A percentile compares a stretch with the other conserved stretches of the same genome.
Evolutionary conservation across 2,888 invertebrate genomes (phyloP).

Genomic region (Harmothoe impar): DNA sequence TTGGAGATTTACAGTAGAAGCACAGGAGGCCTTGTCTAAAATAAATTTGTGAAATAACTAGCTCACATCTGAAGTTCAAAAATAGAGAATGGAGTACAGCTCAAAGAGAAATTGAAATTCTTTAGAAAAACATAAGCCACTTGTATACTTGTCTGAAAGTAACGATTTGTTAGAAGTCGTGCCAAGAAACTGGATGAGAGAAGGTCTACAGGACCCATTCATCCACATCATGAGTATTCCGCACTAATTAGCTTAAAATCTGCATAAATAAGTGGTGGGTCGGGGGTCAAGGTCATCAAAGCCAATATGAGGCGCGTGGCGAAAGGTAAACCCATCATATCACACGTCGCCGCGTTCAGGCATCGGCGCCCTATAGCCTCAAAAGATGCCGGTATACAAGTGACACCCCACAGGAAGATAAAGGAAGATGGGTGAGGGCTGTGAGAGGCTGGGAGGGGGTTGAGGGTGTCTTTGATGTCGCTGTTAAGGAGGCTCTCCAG

Average conservation of each 20-base stretch:
- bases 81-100: too few relatives aligned
- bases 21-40: too few relatives aligned
- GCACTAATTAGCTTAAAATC: conserved; percentile 37
- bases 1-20: too few relatives aligned
- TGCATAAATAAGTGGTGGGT: background rate
- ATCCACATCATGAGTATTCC: background rate
- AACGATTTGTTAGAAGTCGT: background rate
- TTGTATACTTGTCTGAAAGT: background rate
- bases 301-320: conserved; percentile 49
- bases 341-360: background rate
- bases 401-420: background rate
- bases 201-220: background rate
- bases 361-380: background rate
- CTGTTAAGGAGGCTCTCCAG: background rate
- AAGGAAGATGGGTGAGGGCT: background rate
- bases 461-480: background rate
- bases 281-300: conserved; percentile 44
- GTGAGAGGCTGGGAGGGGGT: background rate
- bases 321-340: conserved; percentile 30
- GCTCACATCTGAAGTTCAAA: too few relatives aligned
- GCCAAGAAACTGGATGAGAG: background rate
- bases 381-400: background rate
- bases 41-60: too few relatives aligned
- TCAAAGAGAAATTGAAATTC: background rate
- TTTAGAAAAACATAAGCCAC: background rate